Conservation (phyloP, 2,113 vertebrate genomes). For the Periophthalmodon schlosseri region DNA sequence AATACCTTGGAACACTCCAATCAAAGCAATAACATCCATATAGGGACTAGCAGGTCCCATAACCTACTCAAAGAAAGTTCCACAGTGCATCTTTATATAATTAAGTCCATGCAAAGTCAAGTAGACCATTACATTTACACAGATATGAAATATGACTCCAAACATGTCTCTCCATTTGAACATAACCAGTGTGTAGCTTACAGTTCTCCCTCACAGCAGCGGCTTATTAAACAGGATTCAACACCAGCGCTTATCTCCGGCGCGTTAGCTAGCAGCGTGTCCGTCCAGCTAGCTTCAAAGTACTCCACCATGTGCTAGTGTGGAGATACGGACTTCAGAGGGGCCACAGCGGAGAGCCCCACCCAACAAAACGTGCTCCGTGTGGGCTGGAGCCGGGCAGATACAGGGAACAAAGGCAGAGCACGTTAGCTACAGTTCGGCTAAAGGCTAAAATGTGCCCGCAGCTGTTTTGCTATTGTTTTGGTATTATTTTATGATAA, state of each 20-base stretch:
- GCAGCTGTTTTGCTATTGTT: slow-evolving; percentile 21
- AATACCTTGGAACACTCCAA: too few relatives aligned
- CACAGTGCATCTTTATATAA: not conserved
- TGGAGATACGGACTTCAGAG: slow-evolving; percentile 82
- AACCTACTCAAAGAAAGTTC: too few relatives aligned
- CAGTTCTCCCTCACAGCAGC: not conserved
- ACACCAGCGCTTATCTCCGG: slow-evolving; percentile 76
- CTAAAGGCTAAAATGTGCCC: slow-evolving; percentile 29
- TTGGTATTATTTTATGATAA: slow-evolving; percentile 31
- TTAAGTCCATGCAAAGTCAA: not conserved
- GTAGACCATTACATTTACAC: not conserved
- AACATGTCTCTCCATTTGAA: not conserved
- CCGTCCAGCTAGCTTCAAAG: slow-evolving; percentile 82
- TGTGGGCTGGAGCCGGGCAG: slow-evolving; percentile 47
- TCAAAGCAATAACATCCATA: too few relatives aligned
- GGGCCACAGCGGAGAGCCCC: slow-evolving; percentile 25
- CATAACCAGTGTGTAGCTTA: not conserved
- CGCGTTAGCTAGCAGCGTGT: slow-evolving; percentile 68
- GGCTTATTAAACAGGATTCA: slow-evolving; percentile 90
- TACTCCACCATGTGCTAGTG: slow-evolving; percentile 83
- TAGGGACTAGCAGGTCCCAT: too few relatives aligned
- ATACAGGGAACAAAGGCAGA: slow-evolving; percentile 52
- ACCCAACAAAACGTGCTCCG: slow-evolving; percentile 6
- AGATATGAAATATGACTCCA: not conserved
- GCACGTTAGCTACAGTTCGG: slow-evolving; percentile 32